Conservation (phyloP, 1,140 invertebrate species). For the Bactericera cockerelli region DNA sequence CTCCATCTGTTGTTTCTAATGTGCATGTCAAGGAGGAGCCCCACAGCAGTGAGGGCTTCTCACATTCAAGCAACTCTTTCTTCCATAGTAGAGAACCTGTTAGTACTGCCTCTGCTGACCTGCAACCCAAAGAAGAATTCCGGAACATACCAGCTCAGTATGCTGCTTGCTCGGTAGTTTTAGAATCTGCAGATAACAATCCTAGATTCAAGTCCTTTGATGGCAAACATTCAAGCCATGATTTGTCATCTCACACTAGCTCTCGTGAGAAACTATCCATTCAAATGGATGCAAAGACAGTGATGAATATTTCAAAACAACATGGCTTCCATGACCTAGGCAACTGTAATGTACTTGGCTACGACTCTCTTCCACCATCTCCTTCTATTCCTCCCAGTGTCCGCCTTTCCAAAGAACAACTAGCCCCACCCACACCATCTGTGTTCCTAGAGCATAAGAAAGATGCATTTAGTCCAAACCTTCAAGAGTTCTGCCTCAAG, state of each 20-base stretch:
- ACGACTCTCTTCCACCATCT: slow-evolving; percentile 43
- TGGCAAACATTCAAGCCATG: no score
- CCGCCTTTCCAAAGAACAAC: slow-evolving; percentile 67
- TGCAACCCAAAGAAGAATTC: background rate
- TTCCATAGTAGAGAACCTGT: background rate
- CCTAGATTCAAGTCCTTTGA: no score
- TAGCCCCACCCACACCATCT: slow-evolving; percentile 77
- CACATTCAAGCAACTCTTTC: background rate
- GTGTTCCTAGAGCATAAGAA: slow-evolving; percentile 93
- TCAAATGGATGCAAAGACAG: slow-evolving; percentile 52
- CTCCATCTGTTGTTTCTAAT: slow-evolving; percentile 29
- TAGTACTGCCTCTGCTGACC: background rate
- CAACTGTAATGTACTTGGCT: slow-evolving; percentile 38
- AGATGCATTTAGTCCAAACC: slow-evolving; percentile 86
- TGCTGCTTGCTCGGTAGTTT: no score
- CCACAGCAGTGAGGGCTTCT: background rate
- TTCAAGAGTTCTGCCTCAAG: slow-evolving; percentile 95
- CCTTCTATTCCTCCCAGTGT: slow-evolving; percentile 58
- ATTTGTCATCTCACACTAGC: background rate
- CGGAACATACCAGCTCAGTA: no score
- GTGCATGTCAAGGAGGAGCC: slow-evolving; percentile 48
- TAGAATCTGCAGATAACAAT: no score
- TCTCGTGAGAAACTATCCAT: slow-evolving; percentile 44
- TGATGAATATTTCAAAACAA: slow-evolving; percentile 27
- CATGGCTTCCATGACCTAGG: no score